These are phyloP conservation scores for Drosophila pseudoananassae DNA, from an alignment of 1,140 invertebrate species.

Conservation along the genomic window DNA sequence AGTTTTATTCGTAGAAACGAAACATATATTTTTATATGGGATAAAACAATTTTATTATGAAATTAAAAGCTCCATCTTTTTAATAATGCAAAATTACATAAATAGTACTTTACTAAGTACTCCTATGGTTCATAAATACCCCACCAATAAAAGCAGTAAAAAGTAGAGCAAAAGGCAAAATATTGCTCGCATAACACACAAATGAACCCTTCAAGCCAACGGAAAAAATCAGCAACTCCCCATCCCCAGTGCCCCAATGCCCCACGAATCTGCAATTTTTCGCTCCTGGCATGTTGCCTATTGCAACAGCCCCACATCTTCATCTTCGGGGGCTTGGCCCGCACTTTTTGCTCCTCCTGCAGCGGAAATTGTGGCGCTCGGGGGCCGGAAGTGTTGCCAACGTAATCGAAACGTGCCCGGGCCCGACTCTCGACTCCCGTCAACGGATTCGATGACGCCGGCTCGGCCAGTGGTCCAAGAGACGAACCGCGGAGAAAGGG, in stretches of 20 bases:
- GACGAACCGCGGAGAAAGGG: not conserved
- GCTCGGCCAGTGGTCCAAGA: slow-evolving; percentile 34
- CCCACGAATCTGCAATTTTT: slow-evolving; percentile 5
- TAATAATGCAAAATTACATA: too few species aligned
- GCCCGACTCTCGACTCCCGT: slow-evolving; percentile 23
- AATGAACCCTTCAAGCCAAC: slow-evolving; percentile 73
- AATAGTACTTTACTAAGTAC: not conserved
- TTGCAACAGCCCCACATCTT: slow-evolving; percentile 34
- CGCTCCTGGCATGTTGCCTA: slow-evolving; percentile 68
- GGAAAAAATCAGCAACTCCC: slow-evolving; percentile 51
- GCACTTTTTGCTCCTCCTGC: slow-evolving; percentile 23
- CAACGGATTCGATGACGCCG: slow-evolving; percentile 55
- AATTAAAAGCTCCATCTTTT: not conserved
- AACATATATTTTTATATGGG: too few species aligned
- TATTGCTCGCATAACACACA: slow-evolving; percentile 48
- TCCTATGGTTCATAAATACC: not conserved
- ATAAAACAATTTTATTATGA: too few species aligned
- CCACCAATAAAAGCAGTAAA: not conserved
- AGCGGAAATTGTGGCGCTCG: slow-evolving; percentile 76
- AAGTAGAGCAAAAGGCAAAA: slow-evolving; percentile 12
- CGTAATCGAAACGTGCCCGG: slow-evolving; percentile 74
- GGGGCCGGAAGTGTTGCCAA: slow-evolving; percentile 78
- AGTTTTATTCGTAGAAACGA: too few species aligned
- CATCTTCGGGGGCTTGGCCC: slow-evolving; percentile 16
- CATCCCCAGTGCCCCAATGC: not conserved